These are phyloP conservation scores for Cephus rjabovi DNA, from an alignment of 2,888 invertebrate species.

Conservation along the genomic window DNA sequence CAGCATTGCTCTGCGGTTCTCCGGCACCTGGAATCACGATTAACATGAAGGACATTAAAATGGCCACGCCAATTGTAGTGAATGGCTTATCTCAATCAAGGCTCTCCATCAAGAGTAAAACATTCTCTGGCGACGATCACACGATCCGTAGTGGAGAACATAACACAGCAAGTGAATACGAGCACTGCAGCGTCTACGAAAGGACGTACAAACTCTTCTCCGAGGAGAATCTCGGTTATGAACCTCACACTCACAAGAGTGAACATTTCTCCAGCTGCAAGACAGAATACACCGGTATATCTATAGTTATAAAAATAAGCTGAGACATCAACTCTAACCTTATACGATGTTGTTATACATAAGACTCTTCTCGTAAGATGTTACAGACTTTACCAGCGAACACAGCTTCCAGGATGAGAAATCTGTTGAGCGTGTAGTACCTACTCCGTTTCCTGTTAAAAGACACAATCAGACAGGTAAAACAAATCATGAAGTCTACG, in stretches of 20 bases:
- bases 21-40: conserved; percentile 71
- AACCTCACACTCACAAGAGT: conserved; percentile 33
- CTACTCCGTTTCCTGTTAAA: conserved; percentile 50
- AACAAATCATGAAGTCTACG: conserved; percentile 60
- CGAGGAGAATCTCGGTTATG: conserved; percentile 45
- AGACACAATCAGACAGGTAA: conserved; percentile 48
- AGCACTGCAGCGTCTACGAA: conserved; percentile 55
- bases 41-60: conserved; percentile 73
- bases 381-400: conserved; percentile 71
- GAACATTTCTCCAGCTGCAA: conserved; percentile 68
- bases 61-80: conserved; percentile 71
- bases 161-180: conserved; percentile 58
- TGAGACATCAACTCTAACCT: conserved; percentile 1
- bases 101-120: conserved; percentile 66
- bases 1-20: conserved; percentile 71
- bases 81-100: conserved; percentile 70
- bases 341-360: not conserved
- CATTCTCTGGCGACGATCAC: conserved; percentile 44
- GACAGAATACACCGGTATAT: conserved; percentile 68
- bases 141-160: conserved; percentile 38
- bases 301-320: conserved; percentile 1
- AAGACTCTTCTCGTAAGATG: conserved; percentile 19
- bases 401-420: conserved; percentile 70
- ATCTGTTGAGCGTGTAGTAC: conserved; percentile 36
- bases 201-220: conserved; percentile 55